phyloP scores from a whole-genome alignment of 1,140 invertebrate genomes.

The Plectus sambesii region DNA sequence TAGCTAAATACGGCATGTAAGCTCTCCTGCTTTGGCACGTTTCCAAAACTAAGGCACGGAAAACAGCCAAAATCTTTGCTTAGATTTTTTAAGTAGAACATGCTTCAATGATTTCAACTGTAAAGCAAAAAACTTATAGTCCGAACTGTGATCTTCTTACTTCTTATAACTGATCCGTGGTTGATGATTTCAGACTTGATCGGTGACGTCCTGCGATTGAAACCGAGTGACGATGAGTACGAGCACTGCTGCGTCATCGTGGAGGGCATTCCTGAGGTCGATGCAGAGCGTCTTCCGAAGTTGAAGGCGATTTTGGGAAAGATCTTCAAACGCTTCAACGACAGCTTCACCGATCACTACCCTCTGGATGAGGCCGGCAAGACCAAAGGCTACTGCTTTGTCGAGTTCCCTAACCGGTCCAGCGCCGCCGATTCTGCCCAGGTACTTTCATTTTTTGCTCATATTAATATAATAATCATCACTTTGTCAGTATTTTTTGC shows the following conservation, averaged over 20 bases:
- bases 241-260: conserved; percentile 90
- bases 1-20: no score
- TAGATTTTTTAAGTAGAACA: conserved; percentile 22
- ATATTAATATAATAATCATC: neutral
- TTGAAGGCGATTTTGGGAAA: conserved; percentile 82
- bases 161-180: conserved; percentile 8
- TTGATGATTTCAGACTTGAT: conserved; percentile 64
- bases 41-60: conserved; percentile 1
- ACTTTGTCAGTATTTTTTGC: no score
- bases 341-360: conserved; percentile 77
- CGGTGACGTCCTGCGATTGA: conserved; percentile 68
- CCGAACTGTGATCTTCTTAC: no score
- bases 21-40: neutral
- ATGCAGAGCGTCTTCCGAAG: conserved; percentile 76
- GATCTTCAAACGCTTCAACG: conserved; percentile 78
- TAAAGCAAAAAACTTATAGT: no score
- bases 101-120: conserved; percentile 12
- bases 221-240: conserved; percentile 83
- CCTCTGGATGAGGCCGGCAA: conserved; percentile 67
- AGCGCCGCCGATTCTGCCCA: conserved; percentile 23
- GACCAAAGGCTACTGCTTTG: conserved; percentile 56
- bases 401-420: conserved; percentile 31
- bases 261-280: conserved; percentile 87
- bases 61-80: conserved; percentile 12
- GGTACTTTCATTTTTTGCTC: conserved; percentile 6